Conservation (phyloP, 2,888 invertebrate species). For the Morpho achilles region DNA sequence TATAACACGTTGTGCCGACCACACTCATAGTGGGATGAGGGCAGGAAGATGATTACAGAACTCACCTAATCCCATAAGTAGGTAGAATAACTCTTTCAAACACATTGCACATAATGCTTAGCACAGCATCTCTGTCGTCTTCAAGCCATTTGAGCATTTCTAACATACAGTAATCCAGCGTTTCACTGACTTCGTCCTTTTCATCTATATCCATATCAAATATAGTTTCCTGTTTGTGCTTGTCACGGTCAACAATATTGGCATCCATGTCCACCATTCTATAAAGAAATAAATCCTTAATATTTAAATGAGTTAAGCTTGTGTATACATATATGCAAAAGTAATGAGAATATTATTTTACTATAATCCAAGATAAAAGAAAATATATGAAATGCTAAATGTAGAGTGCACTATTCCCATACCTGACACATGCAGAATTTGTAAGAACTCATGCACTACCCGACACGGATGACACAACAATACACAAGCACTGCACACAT, state of each 20-base stretch:
- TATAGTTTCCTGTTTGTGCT: constrained; percentile 68
- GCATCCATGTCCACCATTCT: constrained; percentile 88
- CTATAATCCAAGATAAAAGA: too few species aligned
- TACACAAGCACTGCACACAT: too few species aligned
- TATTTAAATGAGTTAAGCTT: too few species aligned
- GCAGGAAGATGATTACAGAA: background rate
- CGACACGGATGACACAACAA: too few species aligned
- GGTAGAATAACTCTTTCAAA: constrained; percentile 91
- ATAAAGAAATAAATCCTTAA: constrained; percentile 30
- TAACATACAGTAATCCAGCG: constrained; percentile 88
- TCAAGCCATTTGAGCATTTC: constrained; percentile 85
- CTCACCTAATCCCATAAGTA: constrained; percentile 85
- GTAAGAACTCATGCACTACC: too few species aligned
- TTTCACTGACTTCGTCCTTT: constrained; percentile 64
- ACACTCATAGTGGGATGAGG: too few species aligned
- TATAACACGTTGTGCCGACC: too few species aligned
- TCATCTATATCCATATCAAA: constrained; percentile 79
- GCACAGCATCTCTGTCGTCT: constrained; percentile 78
- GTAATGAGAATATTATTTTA: too few species aligned
- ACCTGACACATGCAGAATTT: too few species aligned
- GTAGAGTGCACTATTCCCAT: too few species aligned
- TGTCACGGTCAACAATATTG: constrained; percentile 75
- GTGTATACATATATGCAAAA: too few species aligned
- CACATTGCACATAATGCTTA: constrained; percentile 80
- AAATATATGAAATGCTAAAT: too few species aligned